phyloP scores from a whole-genome alignment of 1,140 invertebrate genomes.

The Oreohelix idahoensis region DNA sequence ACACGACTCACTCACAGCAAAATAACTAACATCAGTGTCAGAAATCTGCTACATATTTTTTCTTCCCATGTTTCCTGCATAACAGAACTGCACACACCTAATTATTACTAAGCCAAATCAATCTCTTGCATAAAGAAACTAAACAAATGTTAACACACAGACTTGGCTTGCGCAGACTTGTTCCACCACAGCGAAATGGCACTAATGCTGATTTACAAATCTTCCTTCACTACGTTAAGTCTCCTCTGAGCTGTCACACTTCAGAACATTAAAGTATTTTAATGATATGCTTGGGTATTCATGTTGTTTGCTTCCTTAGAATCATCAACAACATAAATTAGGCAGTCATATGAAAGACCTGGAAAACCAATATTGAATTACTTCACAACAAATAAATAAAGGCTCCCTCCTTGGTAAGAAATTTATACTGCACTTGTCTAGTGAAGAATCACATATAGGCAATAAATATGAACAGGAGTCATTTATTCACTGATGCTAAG shows the following conservation, averaged over 20 bases:
- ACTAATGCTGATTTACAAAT: too few relatives aligned
- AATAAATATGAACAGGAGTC: neutral
- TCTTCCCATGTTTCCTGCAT: too few relatives aligned
- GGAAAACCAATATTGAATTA: neutral
- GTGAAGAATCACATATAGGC: neutral
- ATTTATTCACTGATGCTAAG: slow-evolving; percentile 34
- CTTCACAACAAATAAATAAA: neutral
- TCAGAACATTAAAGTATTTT: neutral
- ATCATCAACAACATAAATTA: neutral
- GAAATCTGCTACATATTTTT: too few relatives aligned
- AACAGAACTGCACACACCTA: too few relatives aligned
- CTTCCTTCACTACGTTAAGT: too few relatives aligned
- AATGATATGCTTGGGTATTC: neutral
- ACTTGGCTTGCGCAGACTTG: too few relatives aligned
- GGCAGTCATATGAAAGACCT: neutral
- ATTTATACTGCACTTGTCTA: neutral
- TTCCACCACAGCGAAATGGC: too few relatives aligned
- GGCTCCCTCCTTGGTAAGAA: neutral
- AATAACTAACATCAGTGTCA: too few relatives aligned
- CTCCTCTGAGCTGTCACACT: neutral
- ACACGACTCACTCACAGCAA: too few relatives aligned
- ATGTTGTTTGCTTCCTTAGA: neutral
- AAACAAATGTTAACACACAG: too few relatives aligned
- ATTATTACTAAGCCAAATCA: too few relatives aligned
- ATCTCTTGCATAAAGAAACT: too few relatives aligned